These are phyloP conservation scores for Tangara arthus DNA, from an alignment of 2,797 vertebrate species.

Conservation along the genomic window DNA sequence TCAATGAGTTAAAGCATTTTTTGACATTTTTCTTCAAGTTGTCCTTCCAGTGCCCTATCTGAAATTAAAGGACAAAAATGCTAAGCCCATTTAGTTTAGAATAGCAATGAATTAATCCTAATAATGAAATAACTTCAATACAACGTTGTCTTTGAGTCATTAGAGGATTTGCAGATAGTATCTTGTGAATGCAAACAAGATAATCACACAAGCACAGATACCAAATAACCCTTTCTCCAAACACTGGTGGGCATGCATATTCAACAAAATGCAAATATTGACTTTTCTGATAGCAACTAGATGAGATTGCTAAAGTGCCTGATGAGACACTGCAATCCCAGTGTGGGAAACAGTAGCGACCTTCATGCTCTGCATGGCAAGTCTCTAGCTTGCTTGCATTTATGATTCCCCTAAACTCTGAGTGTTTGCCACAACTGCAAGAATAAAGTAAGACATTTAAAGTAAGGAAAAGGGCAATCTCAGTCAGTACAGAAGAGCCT, in stretches of 20 bases:
- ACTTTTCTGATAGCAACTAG: slow-evolving; percentile 73
- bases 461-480: slow-evolving; percentile 66
- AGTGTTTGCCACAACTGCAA: slow-evolving; percentile 45
- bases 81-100: slow-evolving; percentile 54
- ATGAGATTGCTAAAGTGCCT: slow-evolving; percentile 68
- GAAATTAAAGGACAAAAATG: slow-evolving; percentile 50
- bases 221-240: slow-evolving; percentile 64
- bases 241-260: slow-evolving; percentile 72
- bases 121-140: slow-evolving; percentile 67
- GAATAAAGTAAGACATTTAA: slow-evolving; percentile 59
- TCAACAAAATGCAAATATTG: slow-evolving; percentile 81
- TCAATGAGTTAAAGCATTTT: slow-evolving; percentile 11
- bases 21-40: neutral
- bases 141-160: slow-evolving; percentile 59
- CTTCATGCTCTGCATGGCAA: slow-evolving; percentile 38
- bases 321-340: slow-evolving; percentile 59
- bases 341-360: slow-evolving; percentile 45
- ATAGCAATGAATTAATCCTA: slow-evolving; percentile 64
- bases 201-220: slow-evolving; percentile 62
- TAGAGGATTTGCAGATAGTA: slow-evolving; percentile 71
- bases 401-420: slow-evolving; percentile 69
- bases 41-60: neutral
- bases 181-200: slow-evolving; percentile 72
- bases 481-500: slow-evolving; percentile 25
- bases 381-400: slow-evolving; percentile 54